phyloP scores from a whole-genome alignment of 2,888 invertebrate species.

The Meiosimyza decipiens region DNA sequence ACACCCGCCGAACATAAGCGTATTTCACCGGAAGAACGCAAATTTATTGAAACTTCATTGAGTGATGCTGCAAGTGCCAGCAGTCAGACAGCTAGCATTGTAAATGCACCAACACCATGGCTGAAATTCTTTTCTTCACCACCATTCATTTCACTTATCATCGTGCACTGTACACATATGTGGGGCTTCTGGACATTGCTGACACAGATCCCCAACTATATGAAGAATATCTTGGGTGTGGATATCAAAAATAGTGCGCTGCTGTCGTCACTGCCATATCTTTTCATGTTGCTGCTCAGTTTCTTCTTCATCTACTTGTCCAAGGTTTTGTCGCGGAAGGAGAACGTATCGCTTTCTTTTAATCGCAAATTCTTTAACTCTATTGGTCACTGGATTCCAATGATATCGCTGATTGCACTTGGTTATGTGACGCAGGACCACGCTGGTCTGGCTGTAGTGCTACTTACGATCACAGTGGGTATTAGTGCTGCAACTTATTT shows the following conservation, averaged over 20 bases:
- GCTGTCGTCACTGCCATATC: conserved; percentile 78
- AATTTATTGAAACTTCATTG: conserved; percentile 76
- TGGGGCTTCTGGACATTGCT: conserved; percentile 87
- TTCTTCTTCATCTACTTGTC: conserved; percentile 78
- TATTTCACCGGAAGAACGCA: conserved; percentile 74
- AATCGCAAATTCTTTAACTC: conserved; percentile 71
- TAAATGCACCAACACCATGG: conserved; percentile 75
- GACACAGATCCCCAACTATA: conserved; percentile 83
- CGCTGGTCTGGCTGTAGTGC: conserved; percentile 70
- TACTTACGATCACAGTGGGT: conserved; percentile 79
- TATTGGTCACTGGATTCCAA: conserved; percentile 77
- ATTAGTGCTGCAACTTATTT: conserved; percentile 81
- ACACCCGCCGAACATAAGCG: conserved; percentile 73
- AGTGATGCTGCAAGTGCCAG: conserved; percentile 61
- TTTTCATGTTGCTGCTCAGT: conserved; percentile 78
- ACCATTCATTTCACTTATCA: conserved; percentile 81
- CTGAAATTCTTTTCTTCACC: conserved; percentile 76
- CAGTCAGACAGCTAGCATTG: conserved; percentile 48
- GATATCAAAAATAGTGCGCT: conserved; percentile 78
- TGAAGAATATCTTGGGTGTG: conserved; percentile 78
- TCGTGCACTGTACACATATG: conserved; percentile 79
- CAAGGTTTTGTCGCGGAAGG: conserved; percentile 67
- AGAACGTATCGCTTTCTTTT: conserved; percentile 60
- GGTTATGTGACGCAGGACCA: conserved; percentile 68
- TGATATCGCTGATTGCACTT: conserved; percentile 73